Evolutionary conservation across 2,113 vertebrate genomes (phyloP).

Genomic region (Leptobrachium ailaonicum): DNA sequence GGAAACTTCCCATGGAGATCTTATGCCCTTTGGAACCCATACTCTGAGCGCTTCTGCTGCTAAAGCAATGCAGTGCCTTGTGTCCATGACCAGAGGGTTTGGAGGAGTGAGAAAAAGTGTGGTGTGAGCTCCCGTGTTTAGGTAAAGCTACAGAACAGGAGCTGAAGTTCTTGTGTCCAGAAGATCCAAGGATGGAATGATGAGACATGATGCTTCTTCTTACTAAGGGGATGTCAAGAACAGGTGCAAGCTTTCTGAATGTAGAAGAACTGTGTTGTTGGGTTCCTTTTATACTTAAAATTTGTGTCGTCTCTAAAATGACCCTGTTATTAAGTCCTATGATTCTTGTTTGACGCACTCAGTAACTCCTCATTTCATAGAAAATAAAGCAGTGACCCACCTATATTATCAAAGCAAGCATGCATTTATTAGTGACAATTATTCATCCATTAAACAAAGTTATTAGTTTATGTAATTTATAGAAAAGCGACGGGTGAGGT

Average conservation of each 20-base stretch:
- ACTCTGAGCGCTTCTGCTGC: slow-evolving; percentile 33
- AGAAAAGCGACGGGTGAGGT: neutral
- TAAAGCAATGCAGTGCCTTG: slow-evolving; percentile 12
- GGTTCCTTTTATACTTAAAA: slow-evolving; percentile 26
- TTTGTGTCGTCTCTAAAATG: slow-evolving; percentile 9
- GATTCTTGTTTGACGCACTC: slow-evolving; percentile 5
- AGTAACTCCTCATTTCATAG: slow-evolving; percentile 14
- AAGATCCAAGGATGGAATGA: slow-evolving; percentile 8
- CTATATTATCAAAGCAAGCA: neutral
- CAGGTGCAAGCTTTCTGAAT: neutral
- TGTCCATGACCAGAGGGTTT: slow-evolving; percentile 4
- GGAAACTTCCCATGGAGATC: slow-evolving; percentile 55
- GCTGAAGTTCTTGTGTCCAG: slow-evolving; percentile 36
- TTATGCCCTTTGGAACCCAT: slow-evolving; percentile 57
- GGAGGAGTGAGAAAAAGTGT: slow-evolving; percentile 19
- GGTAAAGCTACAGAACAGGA: slow-evolving; percentile 28
- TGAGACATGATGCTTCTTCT: slow-evolving; percentile 32
- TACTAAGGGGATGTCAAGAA: neutral
- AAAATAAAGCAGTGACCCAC: slow-evolving; percentile 16
- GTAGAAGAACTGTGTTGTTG: neutral
- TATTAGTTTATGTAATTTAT: neutral
- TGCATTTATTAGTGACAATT: neutral
- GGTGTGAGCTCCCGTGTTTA: slow-evolving; percentile 25
- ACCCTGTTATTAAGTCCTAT: slow-evolving; percentile 25
- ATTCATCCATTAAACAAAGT: neutral